Evolutionary conservation across 2,113 vertebrate genomes (phyloP).

Genomic region (Lagenorhynchus albirostris): DNA sequence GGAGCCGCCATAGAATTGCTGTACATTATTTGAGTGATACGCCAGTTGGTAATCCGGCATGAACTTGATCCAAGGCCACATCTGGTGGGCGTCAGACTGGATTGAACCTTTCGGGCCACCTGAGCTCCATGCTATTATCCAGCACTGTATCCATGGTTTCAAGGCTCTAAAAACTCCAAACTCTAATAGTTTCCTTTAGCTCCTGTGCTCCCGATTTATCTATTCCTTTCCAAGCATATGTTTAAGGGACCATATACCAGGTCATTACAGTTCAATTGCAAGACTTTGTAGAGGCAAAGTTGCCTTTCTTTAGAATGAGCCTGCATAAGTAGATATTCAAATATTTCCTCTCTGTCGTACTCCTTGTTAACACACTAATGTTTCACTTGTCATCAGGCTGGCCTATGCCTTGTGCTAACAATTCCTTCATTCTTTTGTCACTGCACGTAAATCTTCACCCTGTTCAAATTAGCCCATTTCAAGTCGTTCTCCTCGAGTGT

Average conservation of each 20-base stretch:
- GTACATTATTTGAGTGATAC: neutral
- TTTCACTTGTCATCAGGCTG: neutral
- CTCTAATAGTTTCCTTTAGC: neutral
- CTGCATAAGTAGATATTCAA: neutral
- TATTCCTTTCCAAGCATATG: neutral
- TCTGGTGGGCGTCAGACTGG: neutral
- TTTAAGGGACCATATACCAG: neutral
- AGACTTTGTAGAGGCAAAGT: neutral
- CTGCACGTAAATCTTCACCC: neutral
- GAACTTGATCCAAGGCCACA: neutral
- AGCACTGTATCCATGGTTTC: neutral
- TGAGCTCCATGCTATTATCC: neutral
- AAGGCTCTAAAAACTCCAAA: neutral
- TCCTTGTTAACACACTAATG: neutral
- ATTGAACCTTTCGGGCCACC: neutral
- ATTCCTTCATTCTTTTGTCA: neutral
- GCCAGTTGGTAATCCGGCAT: neutral
- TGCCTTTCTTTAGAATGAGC: neutral
- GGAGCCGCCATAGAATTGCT: neutral
- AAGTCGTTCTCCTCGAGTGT: neutral
- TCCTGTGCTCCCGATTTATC: neutral
- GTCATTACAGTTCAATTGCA: neutral
- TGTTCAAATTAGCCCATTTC: neutral
- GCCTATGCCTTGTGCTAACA: neutral
- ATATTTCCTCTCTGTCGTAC: neutral